phyloP scores from a whole-genome alignment of 1,140 invertebrate species.

The Hyposmocoma kahamanoa region DNA sequence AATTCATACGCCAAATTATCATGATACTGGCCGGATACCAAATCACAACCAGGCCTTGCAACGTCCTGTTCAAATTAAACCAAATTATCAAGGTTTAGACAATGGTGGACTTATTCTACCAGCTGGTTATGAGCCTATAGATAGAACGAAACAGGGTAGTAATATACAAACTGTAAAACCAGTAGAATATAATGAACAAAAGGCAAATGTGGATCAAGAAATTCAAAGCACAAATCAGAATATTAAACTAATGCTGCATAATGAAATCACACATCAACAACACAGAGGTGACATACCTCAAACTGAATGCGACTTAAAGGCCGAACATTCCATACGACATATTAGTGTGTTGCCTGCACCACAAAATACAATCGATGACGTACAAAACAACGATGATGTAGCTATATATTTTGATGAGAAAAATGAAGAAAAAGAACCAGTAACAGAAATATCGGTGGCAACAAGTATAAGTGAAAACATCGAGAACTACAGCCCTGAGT shows the following conservation, averaged over 20 bases:
- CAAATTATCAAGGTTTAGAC: conserved; percentile 19
- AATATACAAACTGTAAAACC: conserved; percentile 17
- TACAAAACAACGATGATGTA: conserved; percentile 74
- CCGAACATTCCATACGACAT: conserved; percentile 48
- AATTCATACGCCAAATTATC: conserved; percentile 13
- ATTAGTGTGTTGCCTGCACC: conserved; percentile 53
- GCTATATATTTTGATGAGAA: conserved; percentile 70
- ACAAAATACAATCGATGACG: conserved; percentile 36
- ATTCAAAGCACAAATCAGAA: conserved; percentile 33
- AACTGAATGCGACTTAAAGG: conserved; percentile 49
- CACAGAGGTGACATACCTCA: conserved; percentile 43
- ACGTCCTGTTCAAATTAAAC: conserved; percentile 1
- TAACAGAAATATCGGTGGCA: conserved; percentile 65
- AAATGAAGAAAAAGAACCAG: conserved; percentile 34
- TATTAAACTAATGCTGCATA: conserved; percentile 32
- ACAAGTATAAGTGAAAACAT: conserved; percentile 55
- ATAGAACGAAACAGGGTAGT: conserved; percentile 48
- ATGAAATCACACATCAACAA: conserved; percentile 31
- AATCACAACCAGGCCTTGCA: conserved; percentile 12
- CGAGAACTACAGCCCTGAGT: conserved; percentile 12
- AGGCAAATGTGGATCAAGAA: conserved; percentile 26
- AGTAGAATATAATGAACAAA: background rate
- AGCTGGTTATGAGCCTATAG: conserved; percentile 56
- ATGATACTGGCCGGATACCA: too few species aligned
- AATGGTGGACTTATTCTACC: conserved; percentile 42